Evolutionary conservation across 2,888 invertebrate species (phyloP), one percentile per base, ranked within the genome.

Genomic region (Caenorhabditis sp.): DNA sequence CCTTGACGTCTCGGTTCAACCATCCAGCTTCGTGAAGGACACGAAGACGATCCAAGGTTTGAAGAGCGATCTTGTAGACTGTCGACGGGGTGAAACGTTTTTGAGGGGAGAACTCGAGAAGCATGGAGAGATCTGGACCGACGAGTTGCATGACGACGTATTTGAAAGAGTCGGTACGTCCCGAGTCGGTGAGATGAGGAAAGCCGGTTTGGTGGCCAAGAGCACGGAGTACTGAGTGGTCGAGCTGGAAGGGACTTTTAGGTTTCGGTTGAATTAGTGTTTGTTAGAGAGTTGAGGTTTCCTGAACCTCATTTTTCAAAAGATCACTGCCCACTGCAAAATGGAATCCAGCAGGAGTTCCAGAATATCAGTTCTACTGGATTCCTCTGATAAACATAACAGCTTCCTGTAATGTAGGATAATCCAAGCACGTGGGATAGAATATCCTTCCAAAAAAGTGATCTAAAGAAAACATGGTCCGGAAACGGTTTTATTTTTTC

Each of bases 81-180:
- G 89, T 89, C 31, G 80, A 82, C n/a, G 75, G 26, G 6, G 86
- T 75, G 80, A 89, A 89, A n/a, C 85, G 80, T 22, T 63, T 26
- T 14, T 61, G 4, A 0, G 84, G 80, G 14, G 73, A 61, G 24
- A 80, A 75, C 31, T 84, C 80, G 28, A 84, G 73, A 7, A 84
- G 76, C 47, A 49, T 80, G 10, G 80, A 69, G 26, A 84, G 68
- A 73, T 84, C 84, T 24, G 85, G 70, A 22, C 80, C 80, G 26
- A 88, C 85, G 64, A 88, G 72, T 70, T 89, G 88, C 88, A 89
- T 88, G 16, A 89, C 86, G 44, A 88, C 80, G 66, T 86, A 89
- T 72, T 88, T 88, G 85, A 85, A 88, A 31, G 74, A 49, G 14
- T 70, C 68, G 38, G 87, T 88, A 7, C 88, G 84, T 2, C 88